A percentile compares a stretch with the other conserved stretches of the same genome.
Conservation (phyloP, 1,140 invertebrate species). For the Aphelenchoides fujianensis region DNA sequence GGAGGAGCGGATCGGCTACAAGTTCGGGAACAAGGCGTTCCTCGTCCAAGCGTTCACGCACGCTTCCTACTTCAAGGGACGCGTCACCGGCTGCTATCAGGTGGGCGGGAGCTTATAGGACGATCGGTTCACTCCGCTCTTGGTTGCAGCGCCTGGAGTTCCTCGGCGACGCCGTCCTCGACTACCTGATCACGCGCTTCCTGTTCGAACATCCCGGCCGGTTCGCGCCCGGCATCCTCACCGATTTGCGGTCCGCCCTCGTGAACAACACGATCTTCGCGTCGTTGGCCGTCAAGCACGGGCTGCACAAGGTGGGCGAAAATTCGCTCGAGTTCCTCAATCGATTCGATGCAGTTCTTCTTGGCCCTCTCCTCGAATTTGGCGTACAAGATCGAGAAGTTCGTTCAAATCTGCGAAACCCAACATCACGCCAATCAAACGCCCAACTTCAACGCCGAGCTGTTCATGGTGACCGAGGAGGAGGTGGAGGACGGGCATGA, state of each 20-base stretch:
- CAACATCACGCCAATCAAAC: neutral
- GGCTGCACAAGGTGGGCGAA: constrained; percentile 76
- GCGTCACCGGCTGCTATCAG: constrained; percentile 94
- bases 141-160: constrained; percentile 76
- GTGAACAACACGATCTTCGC: constrained; percentile 99
- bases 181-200: constrained; percentile 92
- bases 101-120: constrained; percentile 47
- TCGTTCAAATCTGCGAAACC: constrained; percentile 87
- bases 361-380: constrained; percentile 84
- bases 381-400: constrained; percentile 84
- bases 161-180: constrained; percentile 92
- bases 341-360: constrained; percentile 70
- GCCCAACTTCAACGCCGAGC: constrained; percentile 50
- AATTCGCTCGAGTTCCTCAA: constrained; percentile 13
- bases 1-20: constrained; percentile 79
- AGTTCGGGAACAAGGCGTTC: constrained; percentile 68
- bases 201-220: constrained; percentile 87
- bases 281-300: constrained; percentile 87
- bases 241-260: constrained; percentile 90
- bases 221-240: constrained; percentile 84
- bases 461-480: constrained; percentile 60
- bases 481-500: constrained; percentile 57
- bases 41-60: constrained; percentile 91
- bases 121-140: neutral
- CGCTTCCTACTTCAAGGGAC: constrained; percentile 87